Base-by-base conservation (phyloP, 2,113 vertebrate genomes). In the Dolichallabes microphthalmus region DNA sequence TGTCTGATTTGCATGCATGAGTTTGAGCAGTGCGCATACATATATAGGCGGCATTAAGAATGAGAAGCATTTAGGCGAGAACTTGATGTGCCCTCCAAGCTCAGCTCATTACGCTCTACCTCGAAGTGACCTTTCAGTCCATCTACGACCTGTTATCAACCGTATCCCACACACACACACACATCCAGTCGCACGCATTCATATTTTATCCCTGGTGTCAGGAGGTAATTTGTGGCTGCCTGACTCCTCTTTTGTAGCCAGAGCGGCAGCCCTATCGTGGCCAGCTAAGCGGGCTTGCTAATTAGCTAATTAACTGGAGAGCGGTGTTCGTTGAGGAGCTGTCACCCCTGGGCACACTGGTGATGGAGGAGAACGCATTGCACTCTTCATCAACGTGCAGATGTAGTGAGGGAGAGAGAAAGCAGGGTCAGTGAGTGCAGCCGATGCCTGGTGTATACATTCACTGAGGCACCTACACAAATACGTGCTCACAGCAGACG, bases 301-400 rank as follows among this genome's bases (percentile, higher is more conserved):
- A 88, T 88, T 87, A 87, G 80, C 84, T 84, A 90, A 90, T 88
- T 87, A 88, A 86, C 82, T 85, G 13, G 78, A 88, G 87, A 80
- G 85, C n/a, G n/a, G 82, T 85, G 79, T 83, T 86, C 58, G 63
- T 64, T 17, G 60, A 80, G 45, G 61, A 88, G 87, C 82, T 64
- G 66, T 82, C 75, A 79, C 80, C 85, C 80, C 27, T n/a, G 50
- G 68, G 75, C 86, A 81, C 39, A 25, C 79, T 86, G 85, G 69
- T 84, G 68, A 83, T 61, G 53, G 83, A 57, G 58, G 58, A 84
- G 68, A 76, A 53, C 20, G 71, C 58, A 39, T 58, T 84, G 82
- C 19, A 22, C 50, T 80, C 39, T 39, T 80, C 45, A 60, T 80
- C 66, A 79, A 25, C 39, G 15, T 66, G 68, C 45, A 50, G 61